A percentile compares a stretch with the other conserved stretches of the same genome.
Evolutionary conservation across 2,888 invertebrate species (phyloP).

Genomic region (Lamellibrachia columna): DNA sequence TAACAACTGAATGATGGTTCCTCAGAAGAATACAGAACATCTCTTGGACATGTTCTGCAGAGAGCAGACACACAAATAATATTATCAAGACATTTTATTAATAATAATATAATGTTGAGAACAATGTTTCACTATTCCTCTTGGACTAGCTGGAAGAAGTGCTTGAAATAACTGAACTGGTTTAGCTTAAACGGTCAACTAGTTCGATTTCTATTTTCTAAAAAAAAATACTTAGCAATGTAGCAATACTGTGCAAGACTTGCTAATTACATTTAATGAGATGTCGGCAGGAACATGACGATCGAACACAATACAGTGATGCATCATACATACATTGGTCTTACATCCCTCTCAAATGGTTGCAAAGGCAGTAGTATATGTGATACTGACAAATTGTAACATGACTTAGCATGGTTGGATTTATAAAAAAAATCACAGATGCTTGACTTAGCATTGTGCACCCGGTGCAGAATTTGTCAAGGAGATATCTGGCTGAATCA

Average conservation of each 20-base stretch:
- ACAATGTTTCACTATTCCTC: neutral
- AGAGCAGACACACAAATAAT: neutral
- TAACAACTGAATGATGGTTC: too few species aligned
- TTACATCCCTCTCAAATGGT: neutral
- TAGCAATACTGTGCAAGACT: neutral
- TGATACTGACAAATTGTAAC: neutral
- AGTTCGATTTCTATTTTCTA: neutral
- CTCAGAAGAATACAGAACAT: too few species aligned
- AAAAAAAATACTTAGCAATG: neutral
- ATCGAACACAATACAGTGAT: too few species aligned
- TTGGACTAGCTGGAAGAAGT: neutral
- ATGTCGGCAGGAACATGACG: too few species aligned
- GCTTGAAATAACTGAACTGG: neutral
- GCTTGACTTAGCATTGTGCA: too few species aligned
- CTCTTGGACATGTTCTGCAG: too few species aligned
- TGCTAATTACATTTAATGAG: neutral
- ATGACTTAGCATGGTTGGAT: neutral
- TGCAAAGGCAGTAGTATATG: neutral
- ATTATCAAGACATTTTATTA: neutral
- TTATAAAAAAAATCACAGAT: too few species aligned
- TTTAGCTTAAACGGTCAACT: neutral
- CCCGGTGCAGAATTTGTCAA: too few species aligned
- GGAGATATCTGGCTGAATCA: too few species aligned
- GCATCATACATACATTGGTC: too few species aligned
- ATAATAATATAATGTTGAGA: neutral